A percentile compares a stretch with the other conserved stretches of the same genome.
phyloP scores from a whole-genome alignment of 2,797 vertebrate genomes.

The Pyrocephalus nanus region DNA sequence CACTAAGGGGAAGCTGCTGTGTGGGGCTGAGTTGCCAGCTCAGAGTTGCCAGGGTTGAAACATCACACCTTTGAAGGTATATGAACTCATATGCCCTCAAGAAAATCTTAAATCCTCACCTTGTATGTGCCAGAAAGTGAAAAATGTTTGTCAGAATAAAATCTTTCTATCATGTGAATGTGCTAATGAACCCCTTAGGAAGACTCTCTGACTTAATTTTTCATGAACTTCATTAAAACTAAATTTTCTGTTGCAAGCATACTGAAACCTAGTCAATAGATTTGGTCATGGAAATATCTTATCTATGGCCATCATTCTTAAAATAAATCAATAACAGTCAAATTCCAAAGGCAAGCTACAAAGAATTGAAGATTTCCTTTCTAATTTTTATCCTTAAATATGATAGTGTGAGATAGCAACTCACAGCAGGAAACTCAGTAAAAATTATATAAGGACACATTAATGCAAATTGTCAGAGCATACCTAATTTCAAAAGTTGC shows the following conservation, averaged over 20 bases:
- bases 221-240: not conserved
- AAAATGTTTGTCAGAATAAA: not conserved
- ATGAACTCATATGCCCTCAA: not conserved
- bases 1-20: not conserved
- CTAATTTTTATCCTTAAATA: conserved; percentile 41
- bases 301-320: not conserved
- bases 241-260: not conserved
- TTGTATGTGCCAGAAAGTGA: not conserved
- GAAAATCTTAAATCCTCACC: not conserved
- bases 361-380: not conserved
- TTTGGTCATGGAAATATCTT: not conserved
- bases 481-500: conserved; percentile 57
- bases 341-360: conserved; percentile 9
- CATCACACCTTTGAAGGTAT: not conserved
- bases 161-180: not conserved
- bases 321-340: not conserved
- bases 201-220: not conserved
- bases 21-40: not conserved
- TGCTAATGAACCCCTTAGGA: not conserved
- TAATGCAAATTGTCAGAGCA: conserved; percentile 65
- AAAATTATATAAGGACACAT: conserved; percentile 64
- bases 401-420: conserved; percentile 30
- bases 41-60: not conserved
- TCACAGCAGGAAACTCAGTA: conserved; percentile 50
- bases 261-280: not conserved